Base-by-base conservation (phyloP, 1,140 invertebrate genomes). In the Orchesella cincta region DNA sequence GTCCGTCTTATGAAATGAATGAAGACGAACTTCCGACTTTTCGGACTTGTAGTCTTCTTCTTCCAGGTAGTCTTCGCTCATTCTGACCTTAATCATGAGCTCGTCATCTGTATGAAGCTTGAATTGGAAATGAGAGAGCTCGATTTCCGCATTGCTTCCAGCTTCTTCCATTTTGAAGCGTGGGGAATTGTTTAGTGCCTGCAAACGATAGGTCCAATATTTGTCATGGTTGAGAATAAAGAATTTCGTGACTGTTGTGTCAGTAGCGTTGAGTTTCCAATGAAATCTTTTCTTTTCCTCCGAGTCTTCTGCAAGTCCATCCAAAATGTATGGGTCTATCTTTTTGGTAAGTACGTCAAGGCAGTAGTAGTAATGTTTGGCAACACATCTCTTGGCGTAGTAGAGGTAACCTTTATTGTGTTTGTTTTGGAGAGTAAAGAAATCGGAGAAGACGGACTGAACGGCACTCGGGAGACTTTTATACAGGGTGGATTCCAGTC, bases 331-430 rank as follows among this genome's bases (percentile, higher is more conserved):
- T 2, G 57, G 26, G 26, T 71, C 29, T 20, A 74, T 70, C 28
- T 54, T 73, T 28, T 78, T 78, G 31, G 77, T 78, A 18, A 78
- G 64, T 28, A 78, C 77, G 31, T 78, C 77, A 2, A 78, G 33
- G 23, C 77, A 78, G 62, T 75, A 46, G 20, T 75, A 54, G 28
- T 78, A 78, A 46, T 78, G 77, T 34, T 39, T 34, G 20, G 77
- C 77, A 34, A 78, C 73, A 39, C 77, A 78, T 14, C 77, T 57
- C 46, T 78, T 78, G 5, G 77, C 77, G 39, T 78, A 78, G 64
- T 78, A 78, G 36, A 78, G 46, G 28, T 78, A 78, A 36, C 77
- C 77, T 72, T 71, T 71, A 46, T 78, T 78, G 18, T 51, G 62
- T 46, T 70, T 75, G 73, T 73, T 78, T 72, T 75, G 73, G 5